Evolutionary conservation across 2,113 vertebrate species (phyloP).

Genomic region (Genyomyrus donnyi): DNA sequence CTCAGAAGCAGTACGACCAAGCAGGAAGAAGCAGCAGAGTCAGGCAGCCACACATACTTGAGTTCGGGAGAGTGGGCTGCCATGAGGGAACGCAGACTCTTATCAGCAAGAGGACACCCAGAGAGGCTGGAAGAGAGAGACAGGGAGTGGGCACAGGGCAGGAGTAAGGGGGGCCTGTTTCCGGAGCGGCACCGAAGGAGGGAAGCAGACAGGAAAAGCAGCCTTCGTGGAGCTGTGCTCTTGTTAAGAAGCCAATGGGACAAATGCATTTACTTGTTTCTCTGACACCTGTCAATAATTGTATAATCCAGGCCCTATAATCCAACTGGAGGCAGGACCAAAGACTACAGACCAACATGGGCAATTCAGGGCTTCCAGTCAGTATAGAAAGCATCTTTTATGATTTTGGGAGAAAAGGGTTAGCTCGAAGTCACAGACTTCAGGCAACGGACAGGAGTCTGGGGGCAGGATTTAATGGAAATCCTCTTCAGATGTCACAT

Average conservation of each 20-base stretch:
- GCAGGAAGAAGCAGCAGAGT: conserved; percentile 41
- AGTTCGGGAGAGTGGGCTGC: conserved; percentile 99
- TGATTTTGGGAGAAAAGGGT: neutral
- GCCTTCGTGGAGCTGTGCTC: neutral
- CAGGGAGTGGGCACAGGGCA: conserved; percentile 45
- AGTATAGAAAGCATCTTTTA: neutral
- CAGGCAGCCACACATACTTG: conserved; percentile 88
- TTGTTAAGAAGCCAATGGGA: conserved; percentile 48
- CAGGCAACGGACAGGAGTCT: neutral
- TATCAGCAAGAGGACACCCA: conserved; percentile 99
- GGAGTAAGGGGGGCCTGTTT: conserved; percentile 40
- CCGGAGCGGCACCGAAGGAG: conserved; percentile 35
- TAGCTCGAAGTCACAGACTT: neutral
- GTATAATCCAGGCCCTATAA: neutral
- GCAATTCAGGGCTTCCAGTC: neutral
- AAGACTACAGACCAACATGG: neutral
- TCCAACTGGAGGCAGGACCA: neutral
- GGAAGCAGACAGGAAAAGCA: conserved; percentile 56
- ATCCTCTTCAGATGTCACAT: no score
- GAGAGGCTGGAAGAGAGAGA: conserved; percentile 90
- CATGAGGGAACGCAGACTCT: conserved; percentile 99
- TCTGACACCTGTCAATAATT: neutral
- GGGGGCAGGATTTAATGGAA: neutral
- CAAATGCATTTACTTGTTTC: conserved; percentile 27
- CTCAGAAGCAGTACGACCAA: conserved; percentile 32